Evolutionary conservation across 2,113 vertebrate species (phyloP).

Genomic region (Alligator mississippiensis): DNA sequence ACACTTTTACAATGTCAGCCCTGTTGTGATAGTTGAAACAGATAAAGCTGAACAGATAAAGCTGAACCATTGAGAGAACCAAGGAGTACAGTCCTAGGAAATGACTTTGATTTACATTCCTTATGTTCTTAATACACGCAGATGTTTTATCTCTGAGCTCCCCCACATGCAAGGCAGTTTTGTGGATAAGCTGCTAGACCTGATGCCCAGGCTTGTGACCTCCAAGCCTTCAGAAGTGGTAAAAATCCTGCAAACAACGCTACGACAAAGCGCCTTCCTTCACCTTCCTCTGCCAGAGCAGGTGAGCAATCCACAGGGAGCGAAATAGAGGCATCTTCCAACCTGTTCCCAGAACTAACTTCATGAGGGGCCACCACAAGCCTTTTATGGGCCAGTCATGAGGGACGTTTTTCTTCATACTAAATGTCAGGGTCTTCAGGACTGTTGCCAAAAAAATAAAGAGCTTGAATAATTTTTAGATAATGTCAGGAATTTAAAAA

Average conservation of each 20-base stretch:
- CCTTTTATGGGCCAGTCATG: neutral
- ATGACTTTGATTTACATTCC: neutral
- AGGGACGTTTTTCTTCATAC: neutral
- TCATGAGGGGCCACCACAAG: neutral
- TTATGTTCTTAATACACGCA: slow-evolving; percentile 51
- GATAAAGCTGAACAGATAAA: neutral
- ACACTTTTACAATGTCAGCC: neutral
- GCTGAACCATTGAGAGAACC: neutral
- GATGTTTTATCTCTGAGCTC: slow-evolving; percentile 90
- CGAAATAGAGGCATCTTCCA: neutral
- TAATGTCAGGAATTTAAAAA: neutral
- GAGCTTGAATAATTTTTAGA: neutral
- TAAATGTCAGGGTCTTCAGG: neutral
- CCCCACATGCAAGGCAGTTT: slow-evolving; percentile 94
- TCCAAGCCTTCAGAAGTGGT: slow-evolving; percentile 92
- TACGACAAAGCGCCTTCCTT: slow-evolving; percentile 91
- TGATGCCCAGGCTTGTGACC: slow-evolving; percentile 92
- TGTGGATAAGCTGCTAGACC: slow-evolving; percentile 92
- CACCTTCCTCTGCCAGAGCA: slow-evolving; percentile 90
- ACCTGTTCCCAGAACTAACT: neutral
- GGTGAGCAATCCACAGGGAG: slow-evolving; percentile 71
- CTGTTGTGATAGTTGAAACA: neutral
- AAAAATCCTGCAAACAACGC: slow-evolving; percentile 92
- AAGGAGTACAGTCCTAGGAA: neutral
- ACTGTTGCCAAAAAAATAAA: neutral